Evolutionary conservation across 2,888 invertebrate species (phyloP).

Genomic region (Gari tellinella): DNA sequence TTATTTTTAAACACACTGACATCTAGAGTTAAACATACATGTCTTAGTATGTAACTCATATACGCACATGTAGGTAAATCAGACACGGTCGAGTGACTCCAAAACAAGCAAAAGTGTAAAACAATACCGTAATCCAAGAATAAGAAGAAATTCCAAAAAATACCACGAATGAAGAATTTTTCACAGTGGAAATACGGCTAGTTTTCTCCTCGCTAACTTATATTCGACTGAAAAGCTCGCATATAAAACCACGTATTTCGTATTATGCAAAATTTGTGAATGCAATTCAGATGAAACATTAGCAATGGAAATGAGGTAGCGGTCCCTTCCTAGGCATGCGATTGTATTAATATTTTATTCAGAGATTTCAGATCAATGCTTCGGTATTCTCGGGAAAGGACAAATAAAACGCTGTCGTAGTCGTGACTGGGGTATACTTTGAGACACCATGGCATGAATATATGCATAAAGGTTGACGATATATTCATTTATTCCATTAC

Average conservation of each 20-base stretch:
- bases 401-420: slow-evolving; percentile 60
- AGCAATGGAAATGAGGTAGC: slow-evolving; percentile 63
- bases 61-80: too few species aligned
- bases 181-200: too few species aligned
- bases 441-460: slow-evolving; percentile 58
- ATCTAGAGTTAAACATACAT: too few species aligned
- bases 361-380: slow-evolving; percentile 60
- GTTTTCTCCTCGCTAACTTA: slow-evolving; percentile 36
- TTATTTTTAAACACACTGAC: too few species aligned
- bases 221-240: slow-evolving; percentile 57
- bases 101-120: too few species aligned
- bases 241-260: slow-evolving; percentile 60
- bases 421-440: slow-evolving; percentile 65
- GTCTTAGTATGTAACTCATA: too few species aligned
- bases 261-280: slow-evolving; percentile 66
- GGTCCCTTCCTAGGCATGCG: slow-evolving; percentile 56
- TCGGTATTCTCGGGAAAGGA: slow-evolving; percentile 52
- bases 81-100: too few species aligned
- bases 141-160: too few species aligned
- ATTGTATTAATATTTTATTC: slow-evolving; percentile 67
- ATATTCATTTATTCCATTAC: slow-evolving; percentile 63
- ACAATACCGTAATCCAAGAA: too few species aligned
- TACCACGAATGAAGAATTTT: too few species aligned
- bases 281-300: slow-evolving; percentile 64
- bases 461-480: slow-evolving; percentile 61